Base-by-base conservation (phyloP, 2,797 vertebrate species). In the Ceryle rudis region DNA sequence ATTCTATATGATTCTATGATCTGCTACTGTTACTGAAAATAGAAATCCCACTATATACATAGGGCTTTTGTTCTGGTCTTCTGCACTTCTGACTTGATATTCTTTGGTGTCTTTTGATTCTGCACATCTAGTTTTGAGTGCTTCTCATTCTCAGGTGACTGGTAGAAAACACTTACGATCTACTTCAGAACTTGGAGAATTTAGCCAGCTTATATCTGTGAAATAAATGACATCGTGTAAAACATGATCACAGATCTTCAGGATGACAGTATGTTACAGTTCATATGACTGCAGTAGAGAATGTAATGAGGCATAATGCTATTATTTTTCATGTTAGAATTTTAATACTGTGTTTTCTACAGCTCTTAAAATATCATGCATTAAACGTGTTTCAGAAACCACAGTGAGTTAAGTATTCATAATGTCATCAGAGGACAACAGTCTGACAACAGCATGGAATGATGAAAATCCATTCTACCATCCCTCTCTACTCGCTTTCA, bases 281-380 rank as follows among this genome's bases (percentile, higher is more conserved):
- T 97, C 95, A 97, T 80, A 96, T 95, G 90, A 86, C 80, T 94
- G 93, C 66, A 93, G 75, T 92, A 89, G 79, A 90, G 87, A 95
- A 97, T 90, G 93, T 97, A 98, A 98, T 97, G 97, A 98, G 77
- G 92, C 97, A 85, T 97, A 97, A 97, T 97, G 75, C 87, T 94
- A 95, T 97, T 97, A 97, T 97, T 98, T 98, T 98, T 97, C 95
- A 97, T 21, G 77, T 96, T 97, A 88, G 89, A 97, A 97, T 97
- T 97, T 97, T 97, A 98, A 97, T 95, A 95, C 57, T 97, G 57
- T 97, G 54, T 96, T 97, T 97, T 97, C 83, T 95, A 85, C 54
- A 94, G 91, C 92, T 95, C 81, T 96, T 97, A 97, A 97, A 97
- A 97, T 93, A 97, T 88, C 93, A 96, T 96, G 77, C 89, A 97